phyloP scores from a whole-genome alignment of 2,113 vertebrate genomes.

The Nibea coibor region DNA sequence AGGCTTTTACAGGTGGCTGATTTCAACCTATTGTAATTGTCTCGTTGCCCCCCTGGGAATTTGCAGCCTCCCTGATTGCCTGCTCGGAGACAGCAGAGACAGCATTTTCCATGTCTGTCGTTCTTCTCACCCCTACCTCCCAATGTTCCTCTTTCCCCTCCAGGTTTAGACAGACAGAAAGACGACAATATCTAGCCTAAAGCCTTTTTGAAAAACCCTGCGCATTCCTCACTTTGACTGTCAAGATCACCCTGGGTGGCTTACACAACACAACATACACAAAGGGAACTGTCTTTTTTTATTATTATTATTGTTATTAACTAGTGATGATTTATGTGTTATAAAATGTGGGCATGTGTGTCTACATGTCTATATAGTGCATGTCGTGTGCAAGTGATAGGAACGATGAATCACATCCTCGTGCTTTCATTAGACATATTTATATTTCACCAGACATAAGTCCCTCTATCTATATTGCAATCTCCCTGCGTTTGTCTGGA shows the following conservation, averaged over 20 bases:
- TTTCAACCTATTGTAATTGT: constrained; percentile 29
- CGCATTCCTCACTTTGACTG: constrained; percentile 26
- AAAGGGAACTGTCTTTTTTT: not conserved
- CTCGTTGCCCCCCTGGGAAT: constrained; percentile 17
- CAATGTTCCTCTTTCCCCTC: not conserved
- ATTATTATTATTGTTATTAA: constrained; percentile 20
- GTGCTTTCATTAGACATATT: constrained; percentile 37
- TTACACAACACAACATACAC: not conserved
- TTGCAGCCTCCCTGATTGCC: constrained; percentile 5
- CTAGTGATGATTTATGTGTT: constrained; percentile 42
- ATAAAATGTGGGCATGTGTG: not conserved
- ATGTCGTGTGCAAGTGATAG: constrained; percentile 15
- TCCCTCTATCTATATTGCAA: constrained; percentile 48
- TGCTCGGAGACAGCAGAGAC: constrained; percentile 14
- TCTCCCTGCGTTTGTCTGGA: constrained; percentile 59
- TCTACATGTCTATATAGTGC: constrained; percentile 10
- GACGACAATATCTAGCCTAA: constrained; percentile 15
- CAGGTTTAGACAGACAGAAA: constrained; percentile 16
- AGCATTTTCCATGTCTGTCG: constrained; percentile 6
- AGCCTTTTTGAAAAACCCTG: constrained; percentile 25
- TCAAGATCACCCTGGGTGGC: constrained; percentile 53
- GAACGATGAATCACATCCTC: constrained; percentile 31
- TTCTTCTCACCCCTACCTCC: not conserved
- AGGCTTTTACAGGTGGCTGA: constrained; percentile 21
- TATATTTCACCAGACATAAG: constrained; percentile 31